These are phyloP conservation scores for Etheostoma perlongum DNA, from an alignment of 2,797 vertebrate species.

Conservation along the genomic window DNA sequence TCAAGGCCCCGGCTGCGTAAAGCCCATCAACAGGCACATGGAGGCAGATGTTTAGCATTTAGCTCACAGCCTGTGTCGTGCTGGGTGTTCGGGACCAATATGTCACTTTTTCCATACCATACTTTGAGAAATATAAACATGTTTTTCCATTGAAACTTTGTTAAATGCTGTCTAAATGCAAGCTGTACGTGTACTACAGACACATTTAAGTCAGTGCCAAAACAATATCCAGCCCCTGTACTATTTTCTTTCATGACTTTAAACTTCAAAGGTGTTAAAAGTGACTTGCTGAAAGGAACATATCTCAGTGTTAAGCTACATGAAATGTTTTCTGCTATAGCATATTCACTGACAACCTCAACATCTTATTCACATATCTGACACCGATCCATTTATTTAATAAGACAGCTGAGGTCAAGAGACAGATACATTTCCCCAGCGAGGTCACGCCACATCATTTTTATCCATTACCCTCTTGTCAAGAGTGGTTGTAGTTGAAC, in stretches of 20 bases:
- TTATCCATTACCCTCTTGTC: slow-evolving; percentile 32
- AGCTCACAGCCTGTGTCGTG: slow-evolving; percentile 20
- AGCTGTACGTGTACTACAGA: not conserved
- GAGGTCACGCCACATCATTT: slow-evolving; percentile 38
- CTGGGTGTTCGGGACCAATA: not conserved
- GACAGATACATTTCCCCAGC: slow-evolving; percentile 27
- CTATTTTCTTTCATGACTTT: not conserved
- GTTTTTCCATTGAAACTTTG: not conserved
- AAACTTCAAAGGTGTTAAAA: not conserved
- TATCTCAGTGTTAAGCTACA: not conserved
- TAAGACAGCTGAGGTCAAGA: slow-evolving; percentile 39
- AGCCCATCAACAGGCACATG: slow-evolving; percentile 57
- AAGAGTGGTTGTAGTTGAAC: not conserved
- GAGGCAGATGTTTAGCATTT: slow-evolving; percentile 69
- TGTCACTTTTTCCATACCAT: not conserved
- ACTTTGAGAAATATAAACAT: not conserved
- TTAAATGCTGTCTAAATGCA: too few relatives aligned
- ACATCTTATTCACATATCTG: slow-evolving; percentile 22
- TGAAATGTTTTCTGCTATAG: not conserved
- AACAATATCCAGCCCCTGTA: not conserved
- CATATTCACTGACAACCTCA: slow-evolving; percentile 26
- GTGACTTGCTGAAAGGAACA: not conserved
- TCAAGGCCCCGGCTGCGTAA: slow-evolving; percentile 54
- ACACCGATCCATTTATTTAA: slow-evolving; percentile 39
- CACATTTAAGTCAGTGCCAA: not conserved